phyloP scores from a whole-genome alignment of 2,888 invertebrate genomes.

The Limnephilus auricula region DNA sequence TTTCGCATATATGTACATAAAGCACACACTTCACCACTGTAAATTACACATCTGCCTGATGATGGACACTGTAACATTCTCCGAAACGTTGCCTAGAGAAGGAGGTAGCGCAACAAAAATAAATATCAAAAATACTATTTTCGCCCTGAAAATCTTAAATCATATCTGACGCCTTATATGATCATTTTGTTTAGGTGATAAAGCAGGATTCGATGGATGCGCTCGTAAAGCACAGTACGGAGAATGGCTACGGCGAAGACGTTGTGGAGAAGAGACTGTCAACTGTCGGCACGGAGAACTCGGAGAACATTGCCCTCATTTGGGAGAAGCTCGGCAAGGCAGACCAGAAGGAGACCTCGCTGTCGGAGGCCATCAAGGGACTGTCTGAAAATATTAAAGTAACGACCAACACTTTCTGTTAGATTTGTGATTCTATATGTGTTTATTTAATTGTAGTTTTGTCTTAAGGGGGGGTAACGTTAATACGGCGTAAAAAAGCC shows the following conservation, averaged over 20 bases:
- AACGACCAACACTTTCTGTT: not conserved
- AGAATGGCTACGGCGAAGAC: constrained; percentile 59
- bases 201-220: not conserved
- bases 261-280: constrained; percentile 43
- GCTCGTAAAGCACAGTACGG: constrained; percentile 23
- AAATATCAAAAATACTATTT: too few species aligned
- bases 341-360: constrained; percentile 67
- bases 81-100: too few species aligned
- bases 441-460: too few species aligned
- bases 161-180: too few species aligned
- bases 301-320: constrained; percentile 54
- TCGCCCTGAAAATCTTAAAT: too few species aligned
- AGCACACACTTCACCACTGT: too few species aligned
- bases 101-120: too few species aligned
- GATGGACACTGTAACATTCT: too few species aligned
- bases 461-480: too few species aligned
- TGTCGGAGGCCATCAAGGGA: constrained; percentile 75
- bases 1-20: too few species aligned
- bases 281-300: constrained; percentile 14
- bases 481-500: too few species aligned
- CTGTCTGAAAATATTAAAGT: constrained; percentile 72
- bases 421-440: not conserved
- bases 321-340: constrained; percentile 39
- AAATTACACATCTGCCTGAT: too few species aligned
- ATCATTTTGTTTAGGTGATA: not conserved